Conservation (phyloP, 2,113 vertebrate genomes). For the Paralichthys olivaceus region DNA sequence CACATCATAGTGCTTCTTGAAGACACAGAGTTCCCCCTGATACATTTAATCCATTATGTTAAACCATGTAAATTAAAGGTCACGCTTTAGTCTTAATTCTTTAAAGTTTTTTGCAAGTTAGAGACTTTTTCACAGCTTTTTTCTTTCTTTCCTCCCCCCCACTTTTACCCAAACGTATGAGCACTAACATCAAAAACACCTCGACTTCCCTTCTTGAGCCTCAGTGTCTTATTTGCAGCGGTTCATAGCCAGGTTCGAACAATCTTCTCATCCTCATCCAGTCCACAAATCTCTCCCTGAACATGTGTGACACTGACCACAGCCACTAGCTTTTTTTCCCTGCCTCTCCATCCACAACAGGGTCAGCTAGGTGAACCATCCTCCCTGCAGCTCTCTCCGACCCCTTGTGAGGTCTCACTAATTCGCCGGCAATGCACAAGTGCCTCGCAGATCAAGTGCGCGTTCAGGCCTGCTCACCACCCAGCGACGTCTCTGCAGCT, state of each 20-base stretch:
- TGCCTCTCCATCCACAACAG: constrained; percentile 30
- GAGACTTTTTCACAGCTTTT: not conserved
- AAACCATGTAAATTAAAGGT: not conserved
- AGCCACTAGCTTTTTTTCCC: constrained; percentile 8
- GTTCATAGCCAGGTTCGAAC: constrained; percentile 3
- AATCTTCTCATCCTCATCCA: constrained; percentile 38
- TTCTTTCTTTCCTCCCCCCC: not conserved
- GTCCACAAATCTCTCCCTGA: constrained; percentile 4
- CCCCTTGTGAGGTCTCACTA: constrained; percentile 9
- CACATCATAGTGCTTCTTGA: not conserved
- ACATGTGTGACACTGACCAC: constrained; percentile 30
- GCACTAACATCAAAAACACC: not conserved
- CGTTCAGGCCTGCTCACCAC: constrained; percentile 25
- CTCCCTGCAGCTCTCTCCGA: not conserved
- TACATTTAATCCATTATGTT: constrained; percentile 19
- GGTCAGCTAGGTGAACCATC: constrained; percentile 42
- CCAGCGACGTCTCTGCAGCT: constrained; percentile 49
- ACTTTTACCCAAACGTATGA: not conserved
- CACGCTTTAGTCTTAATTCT: not conserved
- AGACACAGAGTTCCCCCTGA: not conserved
- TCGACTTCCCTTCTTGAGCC: not conserved
- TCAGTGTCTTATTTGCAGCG: constrained; percentile 1
- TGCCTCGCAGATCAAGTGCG: constrained; percentile 43
- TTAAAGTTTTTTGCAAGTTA: not conserved
- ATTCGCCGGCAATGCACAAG: constrained; percentile 10